phyloP scores from a whole-genome alignment of 2,888 invertebrate species.

The Lathronympha strigana region DNA sequence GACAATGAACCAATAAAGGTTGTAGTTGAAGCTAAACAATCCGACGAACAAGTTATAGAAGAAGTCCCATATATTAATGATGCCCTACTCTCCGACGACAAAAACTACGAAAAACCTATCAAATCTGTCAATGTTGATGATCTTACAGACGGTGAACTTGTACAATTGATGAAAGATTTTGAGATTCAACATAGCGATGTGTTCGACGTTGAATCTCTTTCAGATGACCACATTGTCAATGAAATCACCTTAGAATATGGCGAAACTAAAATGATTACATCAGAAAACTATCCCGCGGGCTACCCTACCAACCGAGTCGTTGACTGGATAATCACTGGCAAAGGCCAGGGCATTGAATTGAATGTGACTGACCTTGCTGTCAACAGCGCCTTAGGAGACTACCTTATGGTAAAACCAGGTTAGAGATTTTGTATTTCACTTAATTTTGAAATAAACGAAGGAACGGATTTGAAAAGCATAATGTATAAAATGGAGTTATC shows the following conservation, averaged over 20 bases:
- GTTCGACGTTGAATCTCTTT: conserved; percentile 3
- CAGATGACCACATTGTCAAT: conserved; percentile 23
- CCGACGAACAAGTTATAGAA: conserved; percentile 31
- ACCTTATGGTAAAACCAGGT: conserved; percentile 76
- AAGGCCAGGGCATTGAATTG: conserved; percentile 73
- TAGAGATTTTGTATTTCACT: too few relatives aligned
- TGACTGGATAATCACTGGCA: conserved; percentile 71
- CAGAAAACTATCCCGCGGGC: conserved; percentile 62
- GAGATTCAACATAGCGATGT: conserved; percentile 20
- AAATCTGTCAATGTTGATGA: conserved; percentile 23
- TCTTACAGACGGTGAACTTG: conserved; percentile 24
- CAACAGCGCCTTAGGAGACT: conserved; percentile 67
- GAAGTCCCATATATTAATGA: conserved; percentile 21
- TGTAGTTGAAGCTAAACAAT: conserved; percentile 34
- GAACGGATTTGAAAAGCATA: too few relatives aligned
- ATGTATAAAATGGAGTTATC: neutral
- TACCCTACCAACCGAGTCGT: conserved; percentile 64
- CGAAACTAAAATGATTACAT: conserved; percentile 57
- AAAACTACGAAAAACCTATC: neutral
- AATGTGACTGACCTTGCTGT: conserved; percentile 70
- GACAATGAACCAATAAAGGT: conserved; percentile 42
- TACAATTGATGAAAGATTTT: conserved; percentile 29
- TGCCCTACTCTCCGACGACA: conserved; percentile 12
- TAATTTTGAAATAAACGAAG: too few relatives aligned
- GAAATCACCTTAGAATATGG: conserved; percentile 57